Evolutionary conservation across 1,140 invertebrate genomes (phyloP).

Genomic region (Ganaspis sp.): DNA sequence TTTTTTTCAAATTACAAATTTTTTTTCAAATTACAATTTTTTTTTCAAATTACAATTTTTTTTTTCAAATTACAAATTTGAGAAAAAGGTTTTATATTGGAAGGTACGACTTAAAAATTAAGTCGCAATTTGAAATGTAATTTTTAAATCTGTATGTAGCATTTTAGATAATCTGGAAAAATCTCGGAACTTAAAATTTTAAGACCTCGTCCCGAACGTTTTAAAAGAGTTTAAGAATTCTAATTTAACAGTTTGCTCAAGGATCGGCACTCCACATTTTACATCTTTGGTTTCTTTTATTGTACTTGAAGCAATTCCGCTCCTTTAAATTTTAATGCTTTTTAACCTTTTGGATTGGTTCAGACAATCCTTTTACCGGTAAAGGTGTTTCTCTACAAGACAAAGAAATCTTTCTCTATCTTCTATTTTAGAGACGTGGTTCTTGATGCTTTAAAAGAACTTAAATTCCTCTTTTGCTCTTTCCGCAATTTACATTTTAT

Average conservation of each 20-base stretch:
- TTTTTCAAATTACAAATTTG: too few relatives aligned
- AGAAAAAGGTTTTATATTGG: too few relatives aligned
- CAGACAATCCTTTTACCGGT: constrained; percentile 4
- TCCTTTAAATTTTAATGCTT: constrained; percentile 7
- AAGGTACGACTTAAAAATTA: too few relatives aligned
- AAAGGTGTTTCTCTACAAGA: not conserved
- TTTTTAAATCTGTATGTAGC: too few relatives aligned
- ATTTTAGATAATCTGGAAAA: not conserved
- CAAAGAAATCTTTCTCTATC: not conserved
- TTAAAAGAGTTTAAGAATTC: constrained; percentile 10
- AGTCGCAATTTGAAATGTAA: too few relatives aligned
- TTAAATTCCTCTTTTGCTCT: not conserved
- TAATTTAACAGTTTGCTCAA: constrained; percentile 10
- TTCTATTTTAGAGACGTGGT: not conserved
- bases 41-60: too few relatives aligned
- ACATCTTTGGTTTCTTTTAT: constrained; percentile 14
- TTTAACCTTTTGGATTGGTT: constrained; percentile 9
- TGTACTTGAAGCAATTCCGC: constrained; percentile 1
- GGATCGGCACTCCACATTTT: not conserved
- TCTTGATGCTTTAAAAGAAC: not conserved
- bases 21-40: too few relatives aligned
- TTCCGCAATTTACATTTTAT: not conserved
- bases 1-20: too few relatives aligned
- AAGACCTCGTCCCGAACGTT: not conserved
- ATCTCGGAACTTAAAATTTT: constrained; percentile 9